phyloP scores from a whole-genome alignment of 2,888 invertebrate species.

The Mimumesa dahlbomi region DNA sequence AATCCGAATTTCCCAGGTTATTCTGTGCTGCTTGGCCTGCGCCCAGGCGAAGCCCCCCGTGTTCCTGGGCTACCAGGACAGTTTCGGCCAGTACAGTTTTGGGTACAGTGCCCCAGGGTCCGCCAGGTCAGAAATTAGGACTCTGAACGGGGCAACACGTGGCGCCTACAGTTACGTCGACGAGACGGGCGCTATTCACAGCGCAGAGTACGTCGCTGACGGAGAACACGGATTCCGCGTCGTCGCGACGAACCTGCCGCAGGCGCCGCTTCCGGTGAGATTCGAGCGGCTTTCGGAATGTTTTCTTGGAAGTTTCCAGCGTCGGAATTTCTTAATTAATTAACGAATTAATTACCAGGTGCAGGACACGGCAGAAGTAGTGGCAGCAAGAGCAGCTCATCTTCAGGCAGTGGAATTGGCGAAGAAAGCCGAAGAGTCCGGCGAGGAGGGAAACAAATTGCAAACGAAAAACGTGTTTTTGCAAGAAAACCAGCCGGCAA shows the following conservation, averaged over 20 bases:
- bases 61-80: slow-evolving; percentile 77
- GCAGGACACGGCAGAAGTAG: slow-evolving; percentile 78
- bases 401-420: slow-evolving; percentile 69
- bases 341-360: slow-evolving; percentile 26
- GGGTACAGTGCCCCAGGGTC: slow-evolving; percentile 76
- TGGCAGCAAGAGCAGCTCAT: slow-evolving; percentile 76
- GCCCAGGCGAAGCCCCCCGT: slow-evolving; percentile 53
- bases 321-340: not conserved
- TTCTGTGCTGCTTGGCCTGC: slow-evolving; percentile 49
- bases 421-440: not conserved
- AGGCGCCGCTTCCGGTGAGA: slow-evolving; percentile 67
- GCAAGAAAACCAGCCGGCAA: not conserved
- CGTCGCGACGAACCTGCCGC: slow-evolving; percentile 80
- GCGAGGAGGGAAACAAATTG: not conserved
- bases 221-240: slow-evolving; percentile 80
- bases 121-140: slow-evolving; percentile 77
- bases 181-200: slow-evolving; percentile 79
- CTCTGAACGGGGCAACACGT: slow-evolving; percentile 78
- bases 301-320: not conserved
- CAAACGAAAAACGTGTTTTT: slow-evolving; percentile 11
- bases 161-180: slow-evolving; percentile 81
- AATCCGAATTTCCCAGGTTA: too few species aligned
- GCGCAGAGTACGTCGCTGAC: slow-evolving; percentile 79
- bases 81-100: slow-evolving; percentile 79
- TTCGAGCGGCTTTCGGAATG: not conserved